These are phyloP conservation scores for Leistus spinibarbis DNA, from an alignment of 2,888 invertebrate genomes.

Conservation along the genomic window DNA sequence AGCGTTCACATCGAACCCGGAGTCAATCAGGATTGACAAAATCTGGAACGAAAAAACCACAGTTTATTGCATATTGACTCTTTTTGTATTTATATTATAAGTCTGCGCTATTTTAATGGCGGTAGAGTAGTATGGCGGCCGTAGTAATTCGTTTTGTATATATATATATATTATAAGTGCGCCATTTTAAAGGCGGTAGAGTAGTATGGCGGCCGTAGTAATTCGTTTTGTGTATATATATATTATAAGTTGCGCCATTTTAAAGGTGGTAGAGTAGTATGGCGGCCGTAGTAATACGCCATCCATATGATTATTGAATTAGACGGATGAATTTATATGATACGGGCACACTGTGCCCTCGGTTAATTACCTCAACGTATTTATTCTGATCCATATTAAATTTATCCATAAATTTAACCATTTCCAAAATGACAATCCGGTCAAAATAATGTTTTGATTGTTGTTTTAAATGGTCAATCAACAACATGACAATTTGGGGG, in stretches of 20 bases:
- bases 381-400: constrained; percentile 12
- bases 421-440: constrained; percentile 6
- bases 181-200: neutral
- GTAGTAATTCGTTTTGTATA: neutral
- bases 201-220: no score
- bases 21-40: constrained; percentile 10
- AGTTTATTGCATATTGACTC: neutral
- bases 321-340: no score
- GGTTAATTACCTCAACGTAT: constrained; percentile 24
- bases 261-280: no score
- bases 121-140: no score
- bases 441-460: constrained; percentile 2
- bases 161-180: neutral
- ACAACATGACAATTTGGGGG: constrained; percentile 15
- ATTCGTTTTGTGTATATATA: neutral
- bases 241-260: neutral
- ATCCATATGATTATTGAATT: no score
- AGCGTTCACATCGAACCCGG: constrained; percentile 18
- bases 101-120: neutral
- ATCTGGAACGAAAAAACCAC: constrained; percentile 14
- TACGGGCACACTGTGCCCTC: neutral
- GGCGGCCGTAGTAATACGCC: neutral
- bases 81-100: neutral
- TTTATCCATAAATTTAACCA: constrained; percentile 14
- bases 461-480: constrained; percentile 13